phyloP scores from a whole-genome alignment of 2,888 invertebrate genomes.

The Leptinotarsa haldemani region DNA sequence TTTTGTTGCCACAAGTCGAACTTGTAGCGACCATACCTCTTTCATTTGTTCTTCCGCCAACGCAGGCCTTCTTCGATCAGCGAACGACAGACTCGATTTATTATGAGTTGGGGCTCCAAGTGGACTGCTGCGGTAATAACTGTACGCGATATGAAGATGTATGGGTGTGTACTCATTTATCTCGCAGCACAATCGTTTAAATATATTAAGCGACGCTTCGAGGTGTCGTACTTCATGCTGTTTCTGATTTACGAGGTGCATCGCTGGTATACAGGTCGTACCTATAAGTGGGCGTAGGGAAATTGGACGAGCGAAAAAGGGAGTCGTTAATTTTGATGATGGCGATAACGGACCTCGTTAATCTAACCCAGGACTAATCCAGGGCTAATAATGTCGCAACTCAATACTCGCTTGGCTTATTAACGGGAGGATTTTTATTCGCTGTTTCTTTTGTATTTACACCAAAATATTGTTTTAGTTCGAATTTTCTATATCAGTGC shows the following conservation, averaged over 20 bases:
- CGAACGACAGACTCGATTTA: background rate
- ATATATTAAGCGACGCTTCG: constrained; percentile 46
- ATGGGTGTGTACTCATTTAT: constrained; percentile 44
- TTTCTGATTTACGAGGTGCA: constrained; percentile 9
- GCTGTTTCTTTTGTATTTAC: too few relatives aligned
- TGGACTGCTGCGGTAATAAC: constrained; percentile 4
- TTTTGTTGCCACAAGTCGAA: too few relatives aligned
- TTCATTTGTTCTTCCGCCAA: constrained; percentile 3
- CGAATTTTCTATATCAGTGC: too few relatives aligned
- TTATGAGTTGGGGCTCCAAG: constrained; percentile 1
- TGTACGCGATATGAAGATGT: constrained; percentile 29
- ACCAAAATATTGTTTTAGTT: too few relatives aligned
- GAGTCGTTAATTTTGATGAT: background rate
- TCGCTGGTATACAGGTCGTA: constrained; percentile 9
- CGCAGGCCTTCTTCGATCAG: background rate
- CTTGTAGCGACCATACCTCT: background rate
- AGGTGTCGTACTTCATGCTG: constrained; percentile 46
- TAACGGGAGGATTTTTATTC: too few relatives aligned
- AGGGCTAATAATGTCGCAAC: too few relatives aligned
- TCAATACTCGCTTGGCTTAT: too few relatives aligned
- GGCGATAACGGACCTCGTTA: background rate
- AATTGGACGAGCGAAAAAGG: constrained; percentile 5
- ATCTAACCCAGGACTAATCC: background rate
- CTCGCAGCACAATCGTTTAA: constrained; percentile 45
- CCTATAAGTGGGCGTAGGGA: constrained; percentile 5